These are phyloP conservation scores for Machimus atricapillus DNA, from an alignment of 2,888 invertebrate species.

Conservation along the genomic window DNA sequence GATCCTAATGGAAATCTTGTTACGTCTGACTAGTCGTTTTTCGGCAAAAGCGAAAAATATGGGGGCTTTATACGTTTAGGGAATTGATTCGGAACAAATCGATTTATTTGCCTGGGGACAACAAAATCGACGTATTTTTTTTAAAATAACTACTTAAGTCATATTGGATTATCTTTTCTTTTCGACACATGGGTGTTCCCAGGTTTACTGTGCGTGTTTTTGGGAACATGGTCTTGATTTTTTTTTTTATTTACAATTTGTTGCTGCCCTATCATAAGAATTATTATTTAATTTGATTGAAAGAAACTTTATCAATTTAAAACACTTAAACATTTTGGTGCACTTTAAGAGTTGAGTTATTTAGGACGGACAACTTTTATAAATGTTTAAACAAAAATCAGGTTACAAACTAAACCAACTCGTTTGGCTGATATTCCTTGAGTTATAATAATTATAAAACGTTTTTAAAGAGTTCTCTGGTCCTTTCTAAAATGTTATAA, in stretches of 20 bases:
- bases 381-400: too few species aligned
- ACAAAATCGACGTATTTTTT: background rate
- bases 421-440: too few species aligned
- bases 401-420: too few species aligned
- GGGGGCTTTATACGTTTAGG: constrained; percentile 4
- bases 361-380: too few species aligned
- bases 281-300: too few species aligned
- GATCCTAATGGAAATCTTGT: constrained; percentile 31
- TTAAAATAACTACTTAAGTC: background rate
- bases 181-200: background rate
- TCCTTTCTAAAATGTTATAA: too few species aligned
- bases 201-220: background rate
- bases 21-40: constrained; percentile 8
- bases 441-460: too few species aligned
- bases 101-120: constrained; percentile 14
- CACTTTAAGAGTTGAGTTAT: too few species aligned
- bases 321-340: too few species aligned
- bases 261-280: too few species aligned
- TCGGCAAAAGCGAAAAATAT: constrained; percentile 10
- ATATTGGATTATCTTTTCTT: background rate
- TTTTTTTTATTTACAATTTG: background rate
- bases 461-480: too few species aligned
- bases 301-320: too few species aligned
- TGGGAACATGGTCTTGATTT: background rate
- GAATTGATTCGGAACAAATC: constrained; percentile 9